phyloP scores from a whole-genome alignment of 2,888 invertebrate species.

The Antheraea assamensis region DNA sequence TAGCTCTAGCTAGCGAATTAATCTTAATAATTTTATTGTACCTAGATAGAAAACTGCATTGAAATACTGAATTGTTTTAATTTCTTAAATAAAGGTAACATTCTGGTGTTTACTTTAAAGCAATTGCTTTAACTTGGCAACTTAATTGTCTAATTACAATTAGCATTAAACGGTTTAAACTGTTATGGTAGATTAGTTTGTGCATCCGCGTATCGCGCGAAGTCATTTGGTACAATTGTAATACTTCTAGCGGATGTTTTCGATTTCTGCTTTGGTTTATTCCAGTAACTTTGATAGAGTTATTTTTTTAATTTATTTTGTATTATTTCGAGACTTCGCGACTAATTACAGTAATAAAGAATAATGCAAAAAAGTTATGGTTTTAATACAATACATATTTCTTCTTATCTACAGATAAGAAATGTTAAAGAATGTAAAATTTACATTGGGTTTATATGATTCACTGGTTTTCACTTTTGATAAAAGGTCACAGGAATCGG shows the following conservation, averaged over 20 bases:
- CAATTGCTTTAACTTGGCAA: not conserved
- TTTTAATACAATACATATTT: no score
- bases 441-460: no score
- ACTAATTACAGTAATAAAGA: not conserved
- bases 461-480: no score
- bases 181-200: constrained; percentile 8
- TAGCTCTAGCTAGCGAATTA: no score
- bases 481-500: no score
- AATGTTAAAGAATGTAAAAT: no score
- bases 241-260: not conserved
- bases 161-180: not conserved
- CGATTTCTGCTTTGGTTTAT: not conserved
- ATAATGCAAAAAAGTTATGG: no score
- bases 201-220: not conserved
- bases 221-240: not conserved
- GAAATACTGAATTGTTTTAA: not conserved
- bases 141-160: not conserved
- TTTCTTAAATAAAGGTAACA: not conserved
- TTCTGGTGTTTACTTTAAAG: not conserved
- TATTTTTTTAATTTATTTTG: not conserved
- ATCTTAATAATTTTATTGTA: no score
- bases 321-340: not conserved
- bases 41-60: no score
- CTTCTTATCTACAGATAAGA: no score
- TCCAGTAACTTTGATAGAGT: not conserved